These are phyloP conservation scores for Anser cygnoides DNA, from an alignment of 2,113 vertebrate species.

Conservation along the genomic window DNA sequence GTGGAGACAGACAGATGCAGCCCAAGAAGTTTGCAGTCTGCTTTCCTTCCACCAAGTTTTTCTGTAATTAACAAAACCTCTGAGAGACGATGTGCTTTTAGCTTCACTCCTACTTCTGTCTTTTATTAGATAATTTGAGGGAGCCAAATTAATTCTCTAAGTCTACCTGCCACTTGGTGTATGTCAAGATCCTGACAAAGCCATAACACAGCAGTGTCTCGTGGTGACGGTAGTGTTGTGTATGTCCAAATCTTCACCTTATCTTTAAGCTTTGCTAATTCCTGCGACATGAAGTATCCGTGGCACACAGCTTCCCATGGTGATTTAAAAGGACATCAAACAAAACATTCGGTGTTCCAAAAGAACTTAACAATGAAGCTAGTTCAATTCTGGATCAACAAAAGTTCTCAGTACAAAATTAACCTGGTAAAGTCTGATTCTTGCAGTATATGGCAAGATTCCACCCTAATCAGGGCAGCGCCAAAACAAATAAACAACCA, in stretches of 20 bases:
- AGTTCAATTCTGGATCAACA: not conserved
- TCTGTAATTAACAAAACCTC: not conserved
- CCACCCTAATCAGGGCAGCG: constrained; percentile 24
- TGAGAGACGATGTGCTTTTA: not conserved
- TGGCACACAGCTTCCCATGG: not conserved
- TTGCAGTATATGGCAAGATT: constrained; percentile 52
- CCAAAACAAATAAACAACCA: constrained; percentile 72
- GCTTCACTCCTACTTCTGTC: not conserved
- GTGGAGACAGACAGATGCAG: not conserved
- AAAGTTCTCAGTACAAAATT: not conserved
- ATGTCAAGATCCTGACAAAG: not conserved
- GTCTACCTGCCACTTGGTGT: not conserved
- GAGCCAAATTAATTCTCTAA: not conserved
- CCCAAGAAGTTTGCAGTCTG: not conserved
- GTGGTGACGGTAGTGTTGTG: not conserved
- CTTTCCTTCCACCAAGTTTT: not conserved
- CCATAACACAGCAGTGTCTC: not conserved
- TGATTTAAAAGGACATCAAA: not conserved
- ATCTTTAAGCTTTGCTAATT: not conserved
- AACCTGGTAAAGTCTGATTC: not conserved
- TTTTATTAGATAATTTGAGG: not conserved
- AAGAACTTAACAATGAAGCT: not conserved
- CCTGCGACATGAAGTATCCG: not conserved
- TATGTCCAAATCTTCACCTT: not conserved
- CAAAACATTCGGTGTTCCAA: not conserved